A percentile compares a stretch with the other conserved stretches of the same genome.
Evolutionary conservation across 1,140 invertebrate species (phyloP).

Genomic region (Gryon sp.): DNA sequence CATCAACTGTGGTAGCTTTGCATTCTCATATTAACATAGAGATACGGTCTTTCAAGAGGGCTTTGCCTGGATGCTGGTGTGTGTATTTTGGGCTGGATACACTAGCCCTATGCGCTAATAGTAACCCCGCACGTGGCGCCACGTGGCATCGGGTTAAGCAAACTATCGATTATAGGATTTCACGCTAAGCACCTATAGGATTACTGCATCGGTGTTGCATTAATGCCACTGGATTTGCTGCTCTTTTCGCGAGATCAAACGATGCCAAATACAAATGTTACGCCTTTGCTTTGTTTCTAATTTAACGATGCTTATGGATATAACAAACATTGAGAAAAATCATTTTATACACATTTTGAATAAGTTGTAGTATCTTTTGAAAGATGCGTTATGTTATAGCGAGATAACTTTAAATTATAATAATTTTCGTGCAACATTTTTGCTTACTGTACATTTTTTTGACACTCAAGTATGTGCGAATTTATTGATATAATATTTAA

Average conservation of each 20-base stretch:
- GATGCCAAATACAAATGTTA: conserved; percentile 6
- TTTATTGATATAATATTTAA: no score
- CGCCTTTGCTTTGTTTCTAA: not conserved
- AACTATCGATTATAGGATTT: conserved; percentile 80
- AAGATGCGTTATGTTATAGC: no score
- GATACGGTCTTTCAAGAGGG: conserved; percentile 70
- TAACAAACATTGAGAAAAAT: no score
- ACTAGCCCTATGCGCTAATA: conserved; percentile 69
- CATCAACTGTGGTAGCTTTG: conserved; percentile 66
- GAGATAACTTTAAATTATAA: no score
- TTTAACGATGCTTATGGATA: no score
- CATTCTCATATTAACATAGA: conserved; percentile 79
- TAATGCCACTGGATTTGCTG: conserved; percentile 79
- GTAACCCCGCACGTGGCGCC: conserved; percentile 76
- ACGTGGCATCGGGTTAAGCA: conserved; percentile 78
- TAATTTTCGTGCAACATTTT: no score
- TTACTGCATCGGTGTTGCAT: conserved; percentile 75
- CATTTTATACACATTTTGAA: no score
- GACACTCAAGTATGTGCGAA: no score
- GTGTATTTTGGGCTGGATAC: conserved; percentile 55
- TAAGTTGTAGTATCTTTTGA: no score
- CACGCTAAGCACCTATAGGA: conserved; percentile 79
- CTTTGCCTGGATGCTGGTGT: conserved; percentile 59
- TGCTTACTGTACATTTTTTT: no score
- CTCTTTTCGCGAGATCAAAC: conserved; percentile 72